Evolutionary conservation across 1,140 invertebrate genomes (phyloP).

Genomic region (Bombyx mandarina): DNA sequence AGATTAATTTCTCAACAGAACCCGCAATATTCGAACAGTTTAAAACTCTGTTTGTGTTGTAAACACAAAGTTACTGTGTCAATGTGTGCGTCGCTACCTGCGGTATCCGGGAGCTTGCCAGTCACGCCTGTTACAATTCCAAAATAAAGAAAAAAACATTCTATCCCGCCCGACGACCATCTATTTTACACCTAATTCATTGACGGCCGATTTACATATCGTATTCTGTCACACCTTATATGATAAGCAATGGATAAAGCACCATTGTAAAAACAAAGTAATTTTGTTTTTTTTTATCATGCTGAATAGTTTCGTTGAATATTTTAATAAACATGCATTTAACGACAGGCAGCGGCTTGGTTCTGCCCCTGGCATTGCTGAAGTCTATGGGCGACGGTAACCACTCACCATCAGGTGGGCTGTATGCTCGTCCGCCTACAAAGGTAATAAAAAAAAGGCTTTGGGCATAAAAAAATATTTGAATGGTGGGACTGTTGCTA

Average conservation of each 20-base stretch:
- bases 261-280: neutral
- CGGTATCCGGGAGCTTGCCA: slow-evolving; percentile 46
- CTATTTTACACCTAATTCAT: slow-evolving; percentile 40
- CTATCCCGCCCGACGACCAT: slow-evolving; percentile 7
- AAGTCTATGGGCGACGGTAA: too few relatives aligned
- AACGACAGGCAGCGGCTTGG: too few relatives aligned
- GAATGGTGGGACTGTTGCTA: too few relatives aligned
- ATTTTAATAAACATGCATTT: too few relatives aligned
- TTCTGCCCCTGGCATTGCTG: too few relatives aligned
- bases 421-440: too few relatives aligned
- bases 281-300: too few relatives aligned
- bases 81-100: slow-evolving; percentile 61
- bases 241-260: slow-evolving; percentile 31
- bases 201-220: slow-evolving; percentile 18
- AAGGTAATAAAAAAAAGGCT: too few relatives aligned
- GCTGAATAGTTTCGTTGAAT: too few relatives aligned
- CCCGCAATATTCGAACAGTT: neutral
- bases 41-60: slow-evolving; percentile 33
- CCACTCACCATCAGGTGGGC: too few relatives aligned
- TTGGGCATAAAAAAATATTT: too few relatives aligned
- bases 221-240: slow-evolving; percentile 13
- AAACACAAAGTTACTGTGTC: slow-evolving; percentile 35
- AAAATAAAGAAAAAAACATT: slow-evolving; percentile 36
- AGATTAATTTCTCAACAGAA: too few relatives aligned
- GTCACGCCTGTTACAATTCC: slow-evolving; percentile 31